Conservation (phyloP, 2,888 invertebrate species). For the Tetranychus piercei region DNA sequence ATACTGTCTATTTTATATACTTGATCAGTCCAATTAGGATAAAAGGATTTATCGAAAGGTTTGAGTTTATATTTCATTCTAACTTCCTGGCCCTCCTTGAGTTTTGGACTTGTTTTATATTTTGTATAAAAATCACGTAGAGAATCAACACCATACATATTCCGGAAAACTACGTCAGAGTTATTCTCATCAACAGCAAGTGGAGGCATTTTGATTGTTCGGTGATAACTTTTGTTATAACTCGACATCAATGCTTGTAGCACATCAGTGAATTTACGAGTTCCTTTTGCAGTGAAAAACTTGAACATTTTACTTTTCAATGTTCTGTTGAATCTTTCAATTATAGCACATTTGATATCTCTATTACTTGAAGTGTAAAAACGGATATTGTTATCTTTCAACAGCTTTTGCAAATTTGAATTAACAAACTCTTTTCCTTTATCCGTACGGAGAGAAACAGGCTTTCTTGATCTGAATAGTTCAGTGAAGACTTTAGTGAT, state of each 20-base stretch:
- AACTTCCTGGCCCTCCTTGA: too few species aligned
- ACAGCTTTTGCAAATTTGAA: constrained; percentile 18
- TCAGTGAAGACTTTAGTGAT: constrained; percentile 24
- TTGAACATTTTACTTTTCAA: constrained; percentile 29
- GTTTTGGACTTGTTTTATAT: too few species aligned
- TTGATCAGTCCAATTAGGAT: constrained; percentile 12
- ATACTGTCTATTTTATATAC: neutral
- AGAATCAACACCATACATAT: constrained; percentile 2
- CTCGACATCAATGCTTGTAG: neutral
- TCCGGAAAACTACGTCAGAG: neutral
- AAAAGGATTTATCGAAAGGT: neutral
- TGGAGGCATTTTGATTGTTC: neutral
- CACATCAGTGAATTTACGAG: constrained; percentile 2
- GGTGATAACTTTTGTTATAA: neutral
- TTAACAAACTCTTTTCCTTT: constrained; percentile 27
- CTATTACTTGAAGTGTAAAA: constrained; percentile 28
- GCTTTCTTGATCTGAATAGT: constrained; percentile 18
- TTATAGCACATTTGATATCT: constrained; percentile 29
- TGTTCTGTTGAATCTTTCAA: constrained; percentile 31
- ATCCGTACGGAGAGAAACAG: constrained; percentile 26
- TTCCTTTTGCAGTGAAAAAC: neutral
- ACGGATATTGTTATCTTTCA: constrained; percentile 23
- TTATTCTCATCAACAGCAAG: neutral
- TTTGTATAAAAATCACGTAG: neutral
- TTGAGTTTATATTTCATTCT: too few species aligned